Evolutionary conservation across 2,113 vertebrate species (phyloP), one percentile per base, ranked within the genome.

Genomic region (Brienomyrus brachyistius): DNA sequence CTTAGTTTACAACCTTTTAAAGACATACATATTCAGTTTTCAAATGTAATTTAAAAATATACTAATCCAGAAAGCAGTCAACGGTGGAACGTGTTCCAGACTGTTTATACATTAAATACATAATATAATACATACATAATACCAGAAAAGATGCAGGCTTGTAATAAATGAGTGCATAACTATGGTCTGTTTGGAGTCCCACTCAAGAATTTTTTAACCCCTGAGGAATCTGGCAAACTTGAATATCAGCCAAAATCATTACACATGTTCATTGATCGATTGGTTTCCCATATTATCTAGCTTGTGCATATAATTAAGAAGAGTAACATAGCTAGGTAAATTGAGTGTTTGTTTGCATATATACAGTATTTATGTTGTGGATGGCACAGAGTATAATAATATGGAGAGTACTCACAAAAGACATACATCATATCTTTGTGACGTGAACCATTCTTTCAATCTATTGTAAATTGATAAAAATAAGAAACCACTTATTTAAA

Each of bases 1-100:
- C 74, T 80, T 80, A 43, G 35, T 80, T 80, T 80, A 80, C 74
- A 35, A 80, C 74, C 74, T 80, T 80, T 80, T 80, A 80, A 43
- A 43, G 35, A 43, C 35, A 43, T 80, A 80, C 74, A 80, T 43
- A 80, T 80, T 80, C 74, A 80, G 35, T 40, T 80, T 80, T 80
- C 74, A 80, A 43, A 80, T 43, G 27, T 40, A 35, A 80, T 80
- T 70, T 80, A 17, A 80, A 35, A 40, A 80, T 17, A 80, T 40
- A 80, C 74, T 43, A 35, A 40, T 43, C 35, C 35, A 19, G 35
- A 80, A 35, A 80, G 35, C 35, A 43, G 62, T 70, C 62, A 70
- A 70, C 62, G 15, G n/a, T 80, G 74, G 74, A 19, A 40, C 35
- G 13, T 80, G 35, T 80, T 80, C 35, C 74, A 80, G 74, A 43